Conservation (phyloP, 2,113 vertebrate genomes). For the Microcebus murinus region DNA sequence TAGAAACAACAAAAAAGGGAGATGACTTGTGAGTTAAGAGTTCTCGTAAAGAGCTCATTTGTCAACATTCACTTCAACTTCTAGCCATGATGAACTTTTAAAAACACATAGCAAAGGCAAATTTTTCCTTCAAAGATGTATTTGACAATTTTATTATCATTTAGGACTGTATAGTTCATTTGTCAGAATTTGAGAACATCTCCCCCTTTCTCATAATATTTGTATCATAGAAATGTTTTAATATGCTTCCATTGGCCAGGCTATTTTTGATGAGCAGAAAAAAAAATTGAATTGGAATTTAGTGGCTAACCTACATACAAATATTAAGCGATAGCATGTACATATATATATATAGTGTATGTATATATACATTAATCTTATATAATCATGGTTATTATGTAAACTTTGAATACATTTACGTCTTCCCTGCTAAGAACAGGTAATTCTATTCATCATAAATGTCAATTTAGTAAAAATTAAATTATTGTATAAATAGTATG, state of each 20-base stretch:
- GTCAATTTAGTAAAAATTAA: background rate
- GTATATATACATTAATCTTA: background rate
- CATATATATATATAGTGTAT: background rate
- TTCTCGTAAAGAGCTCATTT: background rate
- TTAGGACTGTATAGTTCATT: conserved; percentile 1
- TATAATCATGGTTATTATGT: background rate
- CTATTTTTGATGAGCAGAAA: background rate
- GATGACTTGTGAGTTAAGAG: background rate
- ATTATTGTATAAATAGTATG: background rate
- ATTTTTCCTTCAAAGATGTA: background rate
- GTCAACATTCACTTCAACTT: background rate
- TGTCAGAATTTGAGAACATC: background rate
- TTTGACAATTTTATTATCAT: background rate
- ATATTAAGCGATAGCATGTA: background rate
- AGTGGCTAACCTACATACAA: background rate
- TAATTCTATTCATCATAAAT: background rate
- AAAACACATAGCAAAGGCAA: background rate
- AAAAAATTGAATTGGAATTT: background rate
- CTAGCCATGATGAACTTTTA: background rate
- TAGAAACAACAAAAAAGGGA: background rate
- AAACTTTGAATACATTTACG: background rate
- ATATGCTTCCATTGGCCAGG: background rate
- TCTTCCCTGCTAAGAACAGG: background rate
- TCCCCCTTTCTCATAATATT: background rate
- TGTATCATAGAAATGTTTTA: conserved; percentile 15